These are phyloP conservation scores for Pegea sp. DNA, from an alignment of 23 tunicate species.

Conservation along the genomic window DNA sequence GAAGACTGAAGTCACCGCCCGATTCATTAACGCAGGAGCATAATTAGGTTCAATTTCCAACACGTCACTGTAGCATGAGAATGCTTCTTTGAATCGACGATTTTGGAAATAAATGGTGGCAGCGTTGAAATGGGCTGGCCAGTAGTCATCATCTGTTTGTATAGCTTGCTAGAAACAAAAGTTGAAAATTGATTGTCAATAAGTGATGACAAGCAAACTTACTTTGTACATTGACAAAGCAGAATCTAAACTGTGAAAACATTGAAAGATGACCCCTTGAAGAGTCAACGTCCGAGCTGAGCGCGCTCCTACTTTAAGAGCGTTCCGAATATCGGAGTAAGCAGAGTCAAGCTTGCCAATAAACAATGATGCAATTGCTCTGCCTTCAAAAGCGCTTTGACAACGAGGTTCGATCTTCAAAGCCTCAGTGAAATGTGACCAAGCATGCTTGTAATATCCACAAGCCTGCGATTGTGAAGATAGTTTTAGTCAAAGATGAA, in stretches of 20 bases:
- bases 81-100: conserved; percentile 43
- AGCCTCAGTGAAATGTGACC: conserved; percentile 58
- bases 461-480: conserved; percentile 13
- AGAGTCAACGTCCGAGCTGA: conserved; percentile 52
- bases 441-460: conserved; percentile 48
- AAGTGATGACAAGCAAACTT: not conserved
- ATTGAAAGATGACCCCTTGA: conserved; percentile 57
- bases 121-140: conserved; percentile 61
- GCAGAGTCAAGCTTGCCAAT: conserved; percentile 60
- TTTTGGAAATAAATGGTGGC: conserved; percentile 49
- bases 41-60: conserved; percentile 15
- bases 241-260: conserved; percentile 20
- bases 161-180: conserved; percentile 34
- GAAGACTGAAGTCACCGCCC: conserved; percentile 47
- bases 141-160: conserved; percentile 30
- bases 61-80: conserved; percentile 19
- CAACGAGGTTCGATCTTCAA: conserved; percentile 33
- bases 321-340: conserved; percentile 26
- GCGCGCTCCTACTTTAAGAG: conserved; percentile 27
- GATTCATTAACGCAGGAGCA: conserved; percentile 46
- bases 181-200: not conserved
- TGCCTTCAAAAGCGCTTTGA: conserved; percentile 53
- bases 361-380: conserved; percentile 63
- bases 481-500: not conserved
- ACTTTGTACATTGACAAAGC: conserved; percentile 79